Evolutionary conservation across 2,888 invertebrate genomes (phyloP).

Genomic region (Dioctria linearis): DNA sequence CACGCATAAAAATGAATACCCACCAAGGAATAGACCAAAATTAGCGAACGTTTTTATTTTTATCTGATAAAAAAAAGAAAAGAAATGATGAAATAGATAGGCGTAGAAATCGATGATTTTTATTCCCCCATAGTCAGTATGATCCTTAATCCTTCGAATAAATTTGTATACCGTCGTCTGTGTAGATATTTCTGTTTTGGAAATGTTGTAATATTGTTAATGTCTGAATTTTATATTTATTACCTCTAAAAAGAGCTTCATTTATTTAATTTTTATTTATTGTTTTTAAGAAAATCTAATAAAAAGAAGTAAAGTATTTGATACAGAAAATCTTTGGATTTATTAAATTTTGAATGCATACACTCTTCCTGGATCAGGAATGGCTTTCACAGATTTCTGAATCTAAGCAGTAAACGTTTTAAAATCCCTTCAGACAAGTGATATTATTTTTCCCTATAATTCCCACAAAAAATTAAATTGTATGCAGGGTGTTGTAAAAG

Average conservation of each 20-base stretch:
- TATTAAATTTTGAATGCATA: not conserved
- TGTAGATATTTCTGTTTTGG: constrained; percentile 21
- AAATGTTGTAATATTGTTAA: constrained; percentile 35
- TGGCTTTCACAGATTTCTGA: too few relatives aligned
- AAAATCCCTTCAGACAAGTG: too few relatives aligned
- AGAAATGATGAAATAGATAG: not conserved
- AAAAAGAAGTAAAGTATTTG: constrained; percentile 43
- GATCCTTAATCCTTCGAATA: not conserved
- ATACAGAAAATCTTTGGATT: constrained; percentile 5
- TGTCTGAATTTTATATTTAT: constrained; percentile 38
- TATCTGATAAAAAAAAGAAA: constrained; percentile 27
- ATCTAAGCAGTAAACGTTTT: too few relatives aligned
- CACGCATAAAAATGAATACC: constrained; percentile 23
- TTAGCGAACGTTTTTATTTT: constrained; percentile 30
- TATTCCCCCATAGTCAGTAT: not conserved
- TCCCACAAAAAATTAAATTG: too few relatives aligned
- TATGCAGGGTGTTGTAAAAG: too few relatives aligned
- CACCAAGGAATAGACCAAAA: constrained; percentile 50
- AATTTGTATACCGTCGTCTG: not conserved
- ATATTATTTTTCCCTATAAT: too few relatives aligned
- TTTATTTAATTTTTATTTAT: constrained; percentile 27
- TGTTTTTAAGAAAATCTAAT: constrained; percentile 29
- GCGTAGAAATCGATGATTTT: not conserved
- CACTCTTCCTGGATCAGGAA: not conserved
- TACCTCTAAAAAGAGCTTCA: constrained; percentile 17